A percentile compares a stretch with the other conserved stretches of the same genome.
These are phyloP conservation scores for Campaea margaritaria DNA, from an alignment of 2,888 invertebrate genomes.

Conservation along the genomic window DNA sequence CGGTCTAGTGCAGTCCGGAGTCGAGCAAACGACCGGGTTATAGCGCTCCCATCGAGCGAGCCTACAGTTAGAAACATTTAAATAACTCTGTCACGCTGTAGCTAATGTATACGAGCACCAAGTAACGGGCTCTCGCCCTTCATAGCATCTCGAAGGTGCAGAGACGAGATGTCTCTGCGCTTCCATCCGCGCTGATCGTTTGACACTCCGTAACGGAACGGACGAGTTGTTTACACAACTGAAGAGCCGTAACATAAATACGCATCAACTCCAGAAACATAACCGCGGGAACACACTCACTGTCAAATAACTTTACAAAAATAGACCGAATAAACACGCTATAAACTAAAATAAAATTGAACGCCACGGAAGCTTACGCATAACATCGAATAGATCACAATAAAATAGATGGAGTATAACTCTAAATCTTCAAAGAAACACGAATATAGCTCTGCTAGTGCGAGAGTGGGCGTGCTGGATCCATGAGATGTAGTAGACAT, in stretches of 20 bases:
- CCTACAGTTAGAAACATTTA: constrained; percentile 76
- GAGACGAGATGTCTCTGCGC: constrained; percentile 43
- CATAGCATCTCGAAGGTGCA: constrained; percentile 56
- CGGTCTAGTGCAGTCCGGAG: constrained; percentile 47
- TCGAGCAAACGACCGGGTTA: constrained; percentile 65
- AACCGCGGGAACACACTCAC: constrained; percentile 33
- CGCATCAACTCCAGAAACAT: constrained; percentile 33
- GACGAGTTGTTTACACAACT: constrained; percentile 63
- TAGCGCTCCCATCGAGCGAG: constrained; percentile 58
- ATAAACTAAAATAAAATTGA: constrained; percentile 41
- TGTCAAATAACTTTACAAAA: constrained; percentile 49
- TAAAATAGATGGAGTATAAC: constrained; percentile 57
- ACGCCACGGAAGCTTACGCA: constrained; percentile 44
- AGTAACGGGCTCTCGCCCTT: constrained; percentile 77
- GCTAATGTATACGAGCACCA: constrained; percentile 65
- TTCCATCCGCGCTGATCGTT: constrained; percentile 42
- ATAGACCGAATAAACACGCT: constrained; percentile 45
- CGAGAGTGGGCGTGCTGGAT: constrained; percentile 43
- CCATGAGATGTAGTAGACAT: constrained; percentile 46
- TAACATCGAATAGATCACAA: constrained; percentile 46
- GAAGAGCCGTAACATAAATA: constrained; percentile 55
- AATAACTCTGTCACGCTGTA: constrained; percentile 74
- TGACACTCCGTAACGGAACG: constrained; percentile 56
- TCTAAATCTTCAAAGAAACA: constrained; percentile 49
- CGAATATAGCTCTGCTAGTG: constrained; percentile 39